Evolutionary conservation across 2,113 vertebrate genomes (phyloP).

Genomic region (Peromyscus californicus): DNA sequence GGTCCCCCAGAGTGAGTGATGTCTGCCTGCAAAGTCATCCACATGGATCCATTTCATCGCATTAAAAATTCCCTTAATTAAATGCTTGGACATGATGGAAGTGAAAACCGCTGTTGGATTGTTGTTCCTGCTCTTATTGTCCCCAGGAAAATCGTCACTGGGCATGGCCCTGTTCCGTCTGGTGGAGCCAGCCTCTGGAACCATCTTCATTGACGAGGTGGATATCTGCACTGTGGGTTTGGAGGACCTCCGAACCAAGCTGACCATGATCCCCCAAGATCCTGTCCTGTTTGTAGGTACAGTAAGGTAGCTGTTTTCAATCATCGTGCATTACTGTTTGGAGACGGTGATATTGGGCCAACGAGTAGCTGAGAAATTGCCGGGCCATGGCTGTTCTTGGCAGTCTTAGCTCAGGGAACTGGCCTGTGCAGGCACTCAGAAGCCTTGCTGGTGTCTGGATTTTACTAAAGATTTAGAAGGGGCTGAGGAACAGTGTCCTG

Average conservation of each 20-base stretch:
- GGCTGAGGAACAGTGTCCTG: not conserved
- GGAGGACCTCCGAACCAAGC: conserved; percentile 89
- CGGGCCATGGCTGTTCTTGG: not conserved
- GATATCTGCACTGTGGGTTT: conserved; percentile 87
- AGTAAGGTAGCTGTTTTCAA: conserved; percentile 87
- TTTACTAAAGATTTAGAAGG: not conserved
- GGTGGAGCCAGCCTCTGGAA: conserved; percentile 87
- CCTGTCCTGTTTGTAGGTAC: conserved; percentile 91
- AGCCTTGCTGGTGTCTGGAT: not conserved
- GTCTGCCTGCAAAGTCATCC: not conserved
- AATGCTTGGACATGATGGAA: not conserved
- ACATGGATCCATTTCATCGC: not conserved
- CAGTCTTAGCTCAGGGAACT: not conserved
- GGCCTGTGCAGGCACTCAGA: not conserved
- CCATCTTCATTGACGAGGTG: conserved; percentile 88
- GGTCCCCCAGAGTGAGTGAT: not conserved
- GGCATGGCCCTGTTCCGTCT: conserved; percentile 89
- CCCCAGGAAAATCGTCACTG: conserved; percentile 91
- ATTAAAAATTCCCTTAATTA: not conserved
- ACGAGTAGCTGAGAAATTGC: not conserved
- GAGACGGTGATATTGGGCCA: not conserved
- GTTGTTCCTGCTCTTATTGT: not conserved
- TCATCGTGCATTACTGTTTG: conserved; percentile 29
- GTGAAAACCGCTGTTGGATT: not conserved
- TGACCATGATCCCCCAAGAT: conserved; percentile 92